These are phyloP conservation scores for Varanus salvator DNA, from an alignment of 2,113 vertebrate genomes.

Conservation along the genomic window DNA sequence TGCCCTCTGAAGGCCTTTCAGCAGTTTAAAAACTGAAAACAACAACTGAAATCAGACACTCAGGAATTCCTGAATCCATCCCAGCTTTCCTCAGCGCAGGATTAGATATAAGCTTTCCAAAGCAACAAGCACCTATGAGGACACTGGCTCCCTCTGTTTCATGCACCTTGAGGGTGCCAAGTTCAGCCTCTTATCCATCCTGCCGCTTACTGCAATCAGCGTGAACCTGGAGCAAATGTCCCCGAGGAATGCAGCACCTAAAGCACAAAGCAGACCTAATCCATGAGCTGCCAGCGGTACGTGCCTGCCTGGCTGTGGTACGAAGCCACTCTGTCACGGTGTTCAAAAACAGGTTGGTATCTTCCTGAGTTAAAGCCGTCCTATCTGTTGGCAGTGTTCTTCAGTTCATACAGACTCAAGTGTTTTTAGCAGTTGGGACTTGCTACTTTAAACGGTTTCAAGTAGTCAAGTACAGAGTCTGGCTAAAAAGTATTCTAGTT, in stretches of 20 bases:
- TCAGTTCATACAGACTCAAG: neutral
- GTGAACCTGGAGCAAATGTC: neutral
- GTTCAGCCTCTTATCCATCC: conserved; percentile 18
- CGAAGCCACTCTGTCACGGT: neutral
- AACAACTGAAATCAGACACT: conserved; percentile 13
- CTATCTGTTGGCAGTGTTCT: neutral
- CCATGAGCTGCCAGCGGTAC: neutral
- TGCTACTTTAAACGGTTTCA: neutral
- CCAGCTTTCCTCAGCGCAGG: conserved; percentile 26
- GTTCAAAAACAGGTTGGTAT: neutral
- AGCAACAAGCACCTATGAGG: neutral
- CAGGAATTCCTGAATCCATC: conserved; percentile 8
- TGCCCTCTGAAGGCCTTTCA: neutral
- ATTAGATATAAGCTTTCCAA: conserved; percentile 19
- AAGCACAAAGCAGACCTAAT: neutral
- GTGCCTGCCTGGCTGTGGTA: neutral
- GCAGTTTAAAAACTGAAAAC: conserved; percentile 3
- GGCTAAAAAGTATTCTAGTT: no score
- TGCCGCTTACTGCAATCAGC: conserved; percentile 10
- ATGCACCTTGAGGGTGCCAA: neutral
- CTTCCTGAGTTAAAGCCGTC: neutral
- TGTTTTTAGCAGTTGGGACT: neutral
- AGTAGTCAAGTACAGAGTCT: neutral
- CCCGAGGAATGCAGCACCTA: fast-evolving
- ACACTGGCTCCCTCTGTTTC: neutral